Conservation (phyloP, 1,140 invertebrate species). For the Mercenaria mercenaria region DNA sequence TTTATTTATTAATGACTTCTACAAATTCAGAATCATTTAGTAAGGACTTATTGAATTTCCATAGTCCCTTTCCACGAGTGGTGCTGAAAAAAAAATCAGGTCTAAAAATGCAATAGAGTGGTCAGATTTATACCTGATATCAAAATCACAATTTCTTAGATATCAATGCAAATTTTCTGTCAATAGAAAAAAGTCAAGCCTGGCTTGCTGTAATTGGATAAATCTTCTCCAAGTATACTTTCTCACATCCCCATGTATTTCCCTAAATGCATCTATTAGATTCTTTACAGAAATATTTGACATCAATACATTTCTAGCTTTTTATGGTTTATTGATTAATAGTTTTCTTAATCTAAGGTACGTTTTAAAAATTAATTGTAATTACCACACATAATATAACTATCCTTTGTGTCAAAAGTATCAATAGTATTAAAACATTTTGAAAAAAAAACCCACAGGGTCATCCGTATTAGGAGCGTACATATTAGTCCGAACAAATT, state of each 20-base stretch:
- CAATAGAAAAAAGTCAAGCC: background rate
- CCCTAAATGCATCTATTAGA: too few species aligned
- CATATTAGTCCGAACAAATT: background rate
- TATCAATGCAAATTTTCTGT: background rate
- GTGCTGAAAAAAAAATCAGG: too few species aligned
- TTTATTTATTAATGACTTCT: background rate
- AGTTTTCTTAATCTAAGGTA: background rate
- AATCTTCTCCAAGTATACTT: background rate
- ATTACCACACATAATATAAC: background rate
- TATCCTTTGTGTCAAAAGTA: too few species aligned
- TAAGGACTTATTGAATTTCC: conserved; percentile 54
- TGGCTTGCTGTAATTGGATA: background rate
- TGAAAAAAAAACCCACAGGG: too few species aligned
- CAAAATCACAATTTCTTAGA: too few species aligned
- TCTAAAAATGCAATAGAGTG: too few species aligned
- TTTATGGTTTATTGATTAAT: background rate
- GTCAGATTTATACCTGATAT: too few species aligned
- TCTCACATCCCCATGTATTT: background rate
- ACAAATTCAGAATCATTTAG: conserved; percentile 5
- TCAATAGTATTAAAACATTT: too few species aligned
- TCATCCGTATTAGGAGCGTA: too few species aligned
- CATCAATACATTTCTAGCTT: background rate
- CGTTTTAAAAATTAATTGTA: background rate
- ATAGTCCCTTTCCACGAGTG: background rate
- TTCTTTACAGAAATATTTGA: too few species aligned